Evolutionary conservation across 2,797 vertebrate genomes (phyloP).

Genomic region (Perodicticus potto): DNA sequence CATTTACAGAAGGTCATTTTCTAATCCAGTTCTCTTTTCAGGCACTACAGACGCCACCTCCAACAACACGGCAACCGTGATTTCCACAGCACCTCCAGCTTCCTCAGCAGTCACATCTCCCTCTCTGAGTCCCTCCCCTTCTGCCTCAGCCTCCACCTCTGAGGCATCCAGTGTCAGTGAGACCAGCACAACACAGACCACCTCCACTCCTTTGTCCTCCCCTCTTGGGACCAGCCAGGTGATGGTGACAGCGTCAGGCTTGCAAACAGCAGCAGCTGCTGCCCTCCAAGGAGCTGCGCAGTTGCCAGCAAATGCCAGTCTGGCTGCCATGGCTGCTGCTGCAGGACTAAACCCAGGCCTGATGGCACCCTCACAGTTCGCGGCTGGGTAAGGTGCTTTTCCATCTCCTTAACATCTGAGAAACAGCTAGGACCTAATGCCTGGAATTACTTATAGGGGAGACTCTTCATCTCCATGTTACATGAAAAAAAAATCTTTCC

Average conservation of each 20-base stretch:
- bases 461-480: background rate
- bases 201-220: conserved; percentile 91
- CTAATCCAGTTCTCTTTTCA: conserved; percentile 83
- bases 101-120: conserved; percentile 93
- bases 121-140: conserved; percentile 94
- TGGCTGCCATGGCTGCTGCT: conserved; percentile 98
- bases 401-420: background rate
- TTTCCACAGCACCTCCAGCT: conserved; percentile 94
- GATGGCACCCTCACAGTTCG: conserved; percentile 97
- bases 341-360: conserved; percentile 96
- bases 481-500: background rate
- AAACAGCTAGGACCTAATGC: background rate
- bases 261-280: conserved; percentile 92
- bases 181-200: conserved; percentile 92
- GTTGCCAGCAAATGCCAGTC: conserved; percentile 95
- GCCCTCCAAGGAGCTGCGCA: conserved; percentile 95
- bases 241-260: conserved; percentile 94
- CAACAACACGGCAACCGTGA: conserved; percentile 95
- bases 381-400: conserved; percentile 92
- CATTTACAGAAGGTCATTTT: background rate
- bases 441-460: background rate
- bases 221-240: conserved; percentile 94
- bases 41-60: conserved; percentile 93
- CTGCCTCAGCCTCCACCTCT: conserved; percentile 88
- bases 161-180: conserved; percentile 91